Conservation (phyloP, 2,888 invertebrate species). For the Rotaria sp. region DNA sequence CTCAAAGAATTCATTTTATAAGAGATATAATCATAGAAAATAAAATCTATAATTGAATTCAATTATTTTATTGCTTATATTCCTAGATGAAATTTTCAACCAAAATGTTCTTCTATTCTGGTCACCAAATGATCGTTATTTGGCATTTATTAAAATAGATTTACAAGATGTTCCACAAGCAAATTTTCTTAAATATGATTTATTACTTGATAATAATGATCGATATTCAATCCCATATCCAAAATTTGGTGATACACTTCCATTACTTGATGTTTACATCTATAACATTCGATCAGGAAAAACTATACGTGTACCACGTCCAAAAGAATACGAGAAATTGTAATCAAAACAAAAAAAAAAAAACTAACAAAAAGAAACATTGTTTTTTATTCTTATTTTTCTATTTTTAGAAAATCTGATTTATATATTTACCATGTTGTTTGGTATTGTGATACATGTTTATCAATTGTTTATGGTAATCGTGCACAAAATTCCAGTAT, state of each 20-base stretch:
- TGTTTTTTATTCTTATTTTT: neutral
- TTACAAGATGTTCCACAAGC: neutral
- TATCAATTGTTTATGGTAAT: constrained; percentile 8
- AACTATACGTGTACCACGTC: neutral
- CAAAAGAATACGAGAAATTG: neutral
- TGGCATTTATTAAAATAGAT: neutral
- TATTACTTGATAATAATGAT: neutral
- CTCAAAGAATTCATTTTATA: too few relatives aligned
- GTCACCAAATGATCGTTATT: constrained; percentile 6
- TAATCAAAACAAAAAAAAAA: too few relatives aligned
- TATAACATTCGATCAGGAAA: neutral
- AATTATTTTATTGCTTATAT: too few relatives aligned
- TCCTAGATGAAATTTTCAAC: constrained; percentile 16
- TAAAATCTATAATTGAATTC: too few relatives aligned
- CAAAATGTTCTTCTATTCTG: constrained; percentile 6
- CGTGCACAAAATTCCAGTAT: neutral
- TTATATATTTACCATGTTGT: constrained; percentile 18
- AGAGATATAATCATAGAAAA: too few relatives aligned
- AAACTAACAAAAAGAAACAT: neutral
- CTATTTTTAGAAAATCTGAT: neutral
- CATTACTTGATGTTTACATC: constrained; percentile 1
- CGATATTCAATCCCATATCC: constrained; percentile 20
- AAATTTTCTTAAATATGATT: neutral
- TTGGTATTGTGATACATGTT: constrained; percentile 25
- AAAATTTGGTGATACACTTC: constrained; percentile 4